Evolutionary conservation across 2,888 invertebrate species (phyloP), one percentile per base, ranked within the genome.

Genomic region (Tortricodes alternella): DNA sequence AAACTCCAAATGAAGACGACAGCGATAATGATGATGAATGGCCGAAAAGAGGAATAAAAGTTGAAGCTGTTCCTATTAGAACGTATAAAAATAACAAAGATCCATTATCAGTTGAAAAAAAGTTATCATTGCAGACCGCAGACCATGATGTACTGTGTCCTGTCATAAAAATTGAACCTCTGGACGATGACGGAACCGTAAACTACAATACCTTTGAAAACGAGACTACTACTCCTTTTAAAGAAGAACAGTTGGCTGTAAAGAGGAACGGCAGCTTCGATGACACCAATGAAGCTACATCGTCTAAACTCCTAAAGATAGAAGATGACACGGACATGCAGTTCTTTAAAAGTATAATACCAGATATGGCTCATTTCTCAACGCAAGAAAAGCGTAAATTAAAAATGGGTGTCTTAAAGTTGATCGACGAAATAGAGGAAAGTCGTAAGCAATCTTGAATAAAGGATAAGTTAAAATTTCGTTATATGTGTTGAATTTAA

Each of bases 291-390:
- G 55, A 49, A n/a, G 11, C 24, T 3, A 24, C 35, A 2, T 11
- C 32, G 2, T 9, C 24, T 23, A 49, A 55, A 27, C 13, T 35
- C 16, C 34, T 13, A 49, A 49, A 29, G 16, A 21, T n/a, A 7
- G 71, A 74, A 8, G 71, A 74, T 7, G 70, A 67, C 60, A 73
- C 79, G 49, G 81, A 83, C 50, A 61, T 82, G 73, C 85, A 87
- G 55, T 92, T 92, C 71, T 92, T 92, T 44, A 85, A 82, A 63
- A 92, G 92, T 70, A 82, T 92, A 46, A 62, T 92, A 32, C 91
- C 92, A 7, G 92, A 92, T 64, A 87, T 92, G 44, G 83, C 79
- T 23, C 71, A 78, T 15, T 79, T 92, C 62, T 85, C 84, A n/a
- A 77, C 82, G 2, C 80, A 84, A 51, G 92, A 92, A 60, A 92